Conservation (phyloP, 1,140 invertebrate species). For the Hestina assimilis region DNA sequence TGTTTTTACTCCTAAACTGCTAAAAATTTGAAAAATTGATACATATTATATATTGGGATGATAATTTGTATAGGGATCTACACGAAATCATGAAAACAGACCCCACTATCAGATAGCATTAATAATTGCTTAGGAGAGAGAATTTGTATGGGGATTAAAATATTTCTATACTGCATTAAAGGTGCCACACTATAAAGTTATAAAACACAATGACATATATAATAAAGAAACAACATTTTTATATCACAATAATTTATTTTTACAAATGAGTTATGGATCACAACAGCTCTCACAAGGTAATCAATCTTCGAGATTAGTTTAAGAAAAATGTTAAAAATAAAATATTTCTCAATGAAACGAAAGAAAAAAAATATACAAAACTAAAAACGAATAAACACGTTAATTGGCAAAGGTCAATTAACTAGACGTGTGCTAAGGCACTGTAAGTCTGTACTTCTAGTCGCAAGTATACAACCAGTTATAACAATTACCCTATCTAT, state of each 20-base stretch:
- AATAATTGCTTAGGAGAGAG: too few species aligned
- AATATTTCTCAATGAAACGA: slow-evolving; percentile 46
- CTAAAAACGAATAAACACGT: slow-evolving; percentile 30
- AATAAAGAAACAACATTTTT: slow-evolving; percentile 38
- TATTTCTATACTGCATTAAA: too few species aligned
- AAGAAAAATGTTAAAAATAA: slow-evolving; percentile 50
- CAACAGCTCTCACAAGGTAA: slow-evolving; percentile 66
- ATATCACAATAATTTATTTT: slow-evolving; percentile 78
- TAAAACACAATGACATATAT: slow-evolving; percentile 7
- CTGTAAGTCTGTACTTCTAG: slow-evolving; percentile 43
- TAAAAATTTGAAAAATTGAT: too few species aligned
- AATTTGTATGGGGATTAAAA: too few species aligned
- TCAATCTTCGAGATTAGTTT: slow-evolving; percentile 55
- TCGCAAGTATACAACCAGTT: slow-evolving; percentile 31
- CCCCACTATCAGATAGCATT: too few species aligned
- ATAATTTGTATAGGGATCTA: too few species aligned
- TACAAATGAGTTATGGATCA: slow-evolving; percentile 73
- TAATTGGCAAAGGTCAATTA: slow-evolving; percentile 28
- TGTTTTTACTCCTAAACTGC: too few species aligned
- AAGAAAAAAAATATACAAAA: slow-evolving; percentile 43
- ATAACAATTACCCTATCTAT: slow-evolving; percentile 61
- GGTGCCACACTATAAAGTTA: background rate
- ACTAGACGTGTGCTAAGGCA: slow-evolving; percentile 36
- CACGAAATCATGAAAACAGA: too few species aligned
- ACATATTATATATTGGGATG: too few species aligned